Evolutionary conservation across 2,113 vertebrate genomes (phyloP).

Genomic region (Rhagologus leucostigma): DNA sequence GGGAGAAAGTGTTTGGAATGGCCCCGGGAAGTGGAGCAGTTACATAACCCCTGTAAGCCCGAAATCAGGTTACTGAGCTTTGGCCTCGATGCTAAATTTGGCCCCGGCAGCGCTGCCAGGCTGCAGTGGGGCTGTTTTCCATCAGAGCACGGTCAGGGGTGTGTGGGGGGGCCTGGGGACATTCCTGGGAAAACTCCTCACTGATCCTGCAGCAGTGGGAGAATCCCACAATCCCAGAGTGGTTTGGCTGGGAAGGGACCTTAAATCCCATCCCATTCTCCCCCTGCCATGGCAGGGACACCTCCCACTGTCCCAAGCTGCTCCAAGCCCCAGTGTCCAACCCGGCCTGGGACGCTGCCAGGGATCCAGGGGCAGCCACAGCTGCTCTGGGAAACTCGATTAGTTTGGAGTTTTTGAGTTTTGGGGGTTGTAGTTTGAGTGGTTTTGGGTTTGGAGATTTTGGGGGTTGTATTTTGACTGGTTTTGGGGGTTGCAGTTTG

Average conservation of each 20-base stretch:
- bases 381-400: not conserved
- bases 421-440: not conserved
- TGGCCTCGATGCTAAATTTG: not conserved
- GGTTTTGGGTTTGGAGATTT: not conserved
- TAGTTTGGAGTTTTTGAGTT: not conserved
- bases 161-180: not conserved
- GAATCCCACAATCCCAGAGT: accelerated
- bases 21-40: not conserved
- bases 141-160: accelerated
- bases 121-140: accelerated
- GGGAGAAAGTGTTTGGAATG: not conserved
- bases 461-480: not conserved
- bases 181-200: not conserved
- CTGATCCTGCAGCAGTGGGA: not conserved
- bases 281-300: not conserved
- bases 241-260: accelerated
- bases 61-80: not conserved
- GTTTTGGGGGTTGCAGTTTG: not conserved
- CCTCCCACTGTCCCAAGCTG: not conserved
- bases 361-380: not conserved
- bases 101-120: not conserved
- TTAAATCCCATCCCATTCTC: not conserved
- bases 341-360: not conserved
- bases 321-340: not conserved
- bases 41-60: not conserved